Evolutionary conservation across 2,797 vertebrate species (phyloP).

Genomic region (Sciurus vulgaris): DNA sequence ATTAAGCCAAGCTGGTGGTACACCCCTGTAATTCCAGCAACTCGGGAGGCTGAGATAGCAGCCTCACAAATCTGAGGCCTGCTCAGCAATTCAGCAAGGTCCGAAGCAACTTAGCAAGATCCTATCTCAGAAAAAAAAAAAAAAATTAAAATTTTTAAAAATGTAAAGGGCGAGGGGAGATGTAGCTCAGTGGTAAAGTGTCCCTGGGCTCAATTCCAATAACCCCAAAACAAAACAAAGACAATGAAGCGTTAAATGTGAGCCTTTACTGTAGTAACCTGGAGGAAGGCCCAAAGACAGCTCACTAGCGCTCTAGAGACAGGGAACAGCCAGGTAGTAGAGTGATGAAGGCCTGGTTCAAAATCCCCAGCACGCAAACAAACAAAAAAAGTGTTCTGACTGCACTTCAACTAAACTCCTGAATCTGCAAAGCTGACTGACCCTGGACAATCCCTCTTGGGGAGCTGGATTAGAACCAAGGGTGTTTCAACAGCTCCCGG

Average conservation of each 20-base stretch:
- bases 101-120: no score
- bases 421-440: conserved; percentile 32
- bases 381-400: background rate
- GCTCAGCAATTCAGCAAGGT: no score
- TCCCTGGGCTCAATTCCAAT: no score
- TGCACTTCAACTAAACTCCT: background rate
- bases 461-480: background rate
- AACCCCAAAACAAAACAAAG: no score
- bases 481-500: background rate
- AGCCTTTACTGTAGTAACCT: background rate
- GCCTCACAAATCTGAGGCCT: no score
- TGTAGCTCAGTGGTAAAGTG: no score
- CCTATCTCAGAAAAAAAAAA: no score
- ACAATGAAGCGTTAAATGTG: background rate
- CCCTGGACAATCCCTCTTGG: background rate
- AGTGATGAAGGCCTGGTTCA: background rate
- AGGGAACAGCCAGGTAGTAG: background rate
- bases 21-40: no score
- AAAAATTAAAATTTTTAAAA: no score
- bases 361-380: background rate
- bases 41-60: no score
- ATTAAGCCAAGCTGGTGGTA: background rate
- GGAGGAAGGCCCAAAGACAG: background rate
- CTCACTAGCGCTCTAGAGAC: background rate
- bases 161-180: no score